Evolutionary conservation across 2,113 vertebrate species (phyloP).

Genomic region (Pungitius pungitius): DNA sequence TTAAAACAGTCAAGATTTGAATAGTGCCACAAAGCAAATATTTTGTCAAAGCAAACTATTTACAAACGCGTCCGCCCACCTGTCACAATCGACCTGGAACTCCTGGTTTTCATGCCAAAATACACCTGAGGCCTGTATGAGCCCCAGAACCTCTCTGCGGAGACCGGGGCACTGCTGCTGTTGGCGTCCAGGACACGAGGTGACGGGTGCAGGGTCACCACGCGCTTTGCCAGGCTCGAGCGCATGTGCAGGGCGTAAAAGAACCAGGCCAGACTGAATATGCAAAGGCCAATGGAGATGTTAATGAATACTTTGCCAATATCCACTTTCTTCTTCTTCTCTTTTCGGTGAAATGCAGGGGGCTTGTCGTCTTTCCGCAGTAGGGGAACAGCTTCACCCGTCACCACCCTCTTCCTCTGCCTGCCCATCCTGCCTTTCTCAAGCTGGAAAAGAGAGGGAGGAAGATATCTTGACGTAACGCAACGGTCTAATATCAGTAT

Average conservation of each 20-base stretch:
- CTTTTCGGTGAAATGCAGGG: constrained; percentile 72
- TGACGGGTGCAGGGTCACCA: constrained; percentile 84
- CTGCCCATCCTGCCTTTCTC: constrained; percentile 78
- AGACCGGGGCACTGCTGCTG: constrained; percentile 80
- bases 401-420: constrained; percentile 80
- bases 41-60: constrained; percentile 13
- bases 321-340: constrained; percentile 83
- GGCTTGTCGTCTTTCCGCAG: constrained; percentile 80
- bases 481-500: not conserved
- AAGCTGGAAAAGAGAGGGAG: constrained; percentile 35
- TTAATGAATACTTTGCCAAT: constrained; percentile 84
- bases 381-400: constrained; percentile 66
- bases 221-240: constrained; percentile 79
- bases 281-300: constrained; percentile 83
- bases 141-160: constrained; percentile 89
- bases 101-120: constrained; percentile 97
- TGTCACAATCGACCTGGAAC: constrained; percentile 85
- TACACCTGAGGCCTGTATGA: constrained; percentile 94
- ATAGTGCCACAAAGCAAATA: not conserved
- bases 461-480: constrained; percentile 2
- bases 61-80: constrained; percentile 73
- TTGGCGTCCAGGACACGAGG: constrained; percentile 78
- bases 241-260: constrained; percentile 82
- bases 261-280: constrained; percentile 82
- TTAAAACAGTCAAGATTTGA: constrained; percentile 7